Evolutionary conservation across 2,113 vertebrate genomes (phyloP).

Genomic region (Leuciscus idus): DNA sequence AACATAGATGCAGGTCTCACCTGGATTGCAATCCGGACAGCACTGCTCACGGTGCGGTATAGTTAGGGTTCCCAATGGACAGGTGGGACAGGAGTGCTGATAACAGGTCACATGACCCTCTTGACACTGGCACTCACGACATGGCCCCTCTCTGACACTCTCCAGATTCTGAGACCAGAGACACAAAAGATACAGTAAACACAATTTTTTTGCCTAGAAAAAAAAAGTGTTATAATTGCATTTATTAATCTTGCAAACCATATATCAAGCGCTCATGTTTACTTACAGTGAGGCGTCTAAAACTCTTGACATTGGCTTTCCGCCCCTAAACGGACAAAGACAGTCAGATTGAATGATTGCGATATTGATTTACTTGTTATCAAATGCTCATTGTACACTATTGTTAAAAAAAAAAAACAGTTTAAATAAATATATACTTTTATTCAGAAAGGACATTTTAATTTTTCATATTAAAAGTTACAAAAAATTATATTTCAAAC

Average conservation of each 20-base stretch:
- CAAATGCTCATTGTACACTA: neutral
- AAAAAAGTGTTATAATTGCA: neutral
- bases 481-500: neutral
- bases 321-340: slow-evolving; percentile 44
- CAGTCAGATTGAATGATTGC: neutral
- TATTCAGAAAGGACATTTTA: neutral
- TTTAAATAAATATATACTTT: neutral
- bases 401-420: neutral
- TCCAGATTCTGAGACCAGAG: slow-evolving; percentile 72
- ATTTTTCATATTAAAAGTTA: neutral
- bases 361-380: neutral
- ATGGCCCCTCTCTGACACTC: slow-evolving; percentile 79
- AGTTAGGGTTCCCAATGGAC: slow-evolving; percentile 77
- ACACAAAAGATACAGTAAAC: neutral
- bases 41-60: slow-evolving; percentile 71
- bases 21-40: slow-evolving; percentile 84
- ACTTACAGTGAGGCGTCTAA: slow-evolving; percentile 69
- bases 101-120: slow-evolving; percentile 81
- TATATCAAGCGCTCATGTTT: neutral
- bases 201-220: neutral
- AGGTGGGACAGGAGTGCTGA: slow-evolving; percentile 81
- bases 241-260: neutral
- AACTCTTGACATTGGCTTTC: slow-evolving; percentile 61
- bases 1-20: slow-evolving; percentile 66
- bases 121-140: slow-evolving; percentile 83